A percentile compares a stretch with the other conserved stretches of the same genome.
phyloP scores from a whole-genome alignment of 2,888 invertebrate species.

The Horisme vitalbata region DNA sequence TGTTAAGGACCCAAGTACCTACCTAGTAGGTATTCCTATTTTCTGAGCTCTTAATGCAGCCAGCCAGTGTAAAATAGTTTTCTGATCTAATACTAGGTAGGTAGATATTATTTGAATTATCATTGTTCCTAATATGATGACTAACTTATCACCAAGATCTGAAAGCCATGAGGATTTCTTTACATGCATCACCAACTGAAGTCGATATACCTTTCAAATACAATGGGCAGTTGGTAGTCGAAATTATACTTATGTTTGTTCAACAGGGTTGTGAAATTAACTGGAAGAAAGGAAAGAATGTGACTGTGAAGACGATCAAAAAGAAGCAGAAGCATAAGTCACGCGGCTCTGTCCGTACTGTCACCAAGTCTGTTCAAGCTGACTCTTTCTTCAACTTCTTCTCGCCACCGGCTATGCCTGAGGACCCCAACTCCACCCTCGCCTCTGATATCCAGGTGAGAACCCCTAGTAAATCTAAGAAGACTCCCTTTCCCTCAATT shows the following conservation, averaged over 20 bases:
- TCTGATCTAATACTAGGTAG: too few species aligned
- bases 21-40: too few species aligned
- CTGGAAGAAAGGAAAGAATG: conserved; percentile 99
- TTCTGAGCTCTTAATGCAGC: too few species aligned
- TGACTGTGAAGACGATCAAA: conserved; percentile 97
- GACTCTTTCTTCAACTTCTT: conserved; percentile 99
- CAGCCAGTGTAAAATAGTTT: too few species aligned
- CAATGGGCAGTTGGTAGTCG: neutral
- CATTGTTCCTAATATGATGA: conserved; percentile 63
- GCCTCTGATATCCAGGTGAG: conserved; percentile 92
- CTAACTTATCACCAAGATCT: conserved; percentile 62
- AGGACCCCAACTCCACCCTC: conserved; percentile 90
- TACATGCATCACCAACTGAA: conserved; percentile 82
- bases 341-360: conserved; percentile 95
- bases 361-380: conserved; percentile 96
- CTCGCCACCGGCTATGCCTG: conserved; percentile 93
- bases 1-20: too few species aligned
- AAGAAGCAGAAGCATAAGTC: conserved; percentile 99
- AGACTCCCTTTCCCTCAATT: too few species aligned
- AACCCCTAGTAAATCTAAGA: neutral
- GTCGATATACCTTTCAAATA: conserved; percentile 2
- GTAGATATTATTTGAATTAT: too few species aligned
- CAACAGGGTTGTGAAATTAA: conserved; percentile 96
- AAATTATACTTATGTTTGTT: too few species aligned
- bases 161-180: conserved; percentile 70